phyloP scores from a whole-genome alignment of 35 echinoderm and acorn worm genomes.

The Ophioderma brevispina region DNA sequence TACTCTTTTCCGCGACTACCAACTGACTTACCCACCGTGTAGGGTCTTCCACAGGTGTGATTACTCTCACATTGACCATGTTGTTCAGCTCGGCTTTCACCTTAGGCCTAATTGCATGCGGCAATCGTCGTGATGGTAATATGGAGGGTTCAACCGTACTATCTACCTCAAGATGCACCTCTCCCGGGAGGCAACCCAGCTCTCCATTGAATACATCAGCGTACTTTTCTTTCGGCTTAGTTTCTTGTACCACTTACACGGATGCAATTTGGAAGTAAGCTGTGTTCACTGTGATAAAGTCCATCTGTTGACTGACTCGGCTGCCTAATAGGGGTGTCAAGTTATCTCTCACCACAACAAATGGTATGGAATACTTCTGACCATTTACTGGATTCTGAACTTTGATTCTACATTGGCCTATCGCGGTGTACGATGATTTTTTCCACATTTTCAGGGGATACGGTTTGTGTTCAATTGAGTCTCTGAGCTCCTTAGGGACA shows the following conservation, averaged over 20 bases:
- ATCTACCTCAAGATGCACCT: no score
- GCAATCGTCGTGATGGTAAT: constrained; percentile 45
- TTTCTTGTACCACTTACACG: constrained; percentile 13
- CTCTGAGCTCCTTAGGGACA: neutral
- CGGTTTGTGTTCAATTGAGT: constrained; percentile 17
- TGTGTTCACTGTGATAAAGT: no score
- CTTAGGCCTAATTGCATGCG: constrained; percentile 45
- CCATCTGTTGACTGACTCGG: no score
- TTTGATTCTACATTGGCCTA: constrained; percentile 33
- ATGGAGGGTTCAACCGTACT: constrained; percentile 37
- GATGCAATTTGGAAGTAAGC: neutral
- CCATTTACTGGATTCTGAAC: no score
- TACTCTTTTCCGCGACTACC: constrained; percentile 37
- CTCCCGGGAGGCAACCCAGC: no score
- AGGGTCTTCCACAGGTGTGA: constrained; percentile 59
- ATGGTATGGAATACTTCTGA: neutral
- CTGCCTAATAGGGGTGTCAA: no score
- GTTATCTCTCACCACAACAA: no score
- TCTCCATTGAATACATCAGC: no score
- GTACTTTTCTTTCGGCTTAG: neutral
- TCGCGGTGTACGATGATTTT: constrained; percentile 31
- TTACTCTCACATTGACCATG: no score
- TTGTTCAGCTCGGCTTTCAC: constrained; percentile 58
- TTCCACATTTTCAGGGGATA: neutral
- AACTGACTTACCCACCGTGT: constrained; percentile 63